Conservation (phyloP, 1,140 invertebrate genomes). For the Pogonomyrmex barbatus region DNA sequence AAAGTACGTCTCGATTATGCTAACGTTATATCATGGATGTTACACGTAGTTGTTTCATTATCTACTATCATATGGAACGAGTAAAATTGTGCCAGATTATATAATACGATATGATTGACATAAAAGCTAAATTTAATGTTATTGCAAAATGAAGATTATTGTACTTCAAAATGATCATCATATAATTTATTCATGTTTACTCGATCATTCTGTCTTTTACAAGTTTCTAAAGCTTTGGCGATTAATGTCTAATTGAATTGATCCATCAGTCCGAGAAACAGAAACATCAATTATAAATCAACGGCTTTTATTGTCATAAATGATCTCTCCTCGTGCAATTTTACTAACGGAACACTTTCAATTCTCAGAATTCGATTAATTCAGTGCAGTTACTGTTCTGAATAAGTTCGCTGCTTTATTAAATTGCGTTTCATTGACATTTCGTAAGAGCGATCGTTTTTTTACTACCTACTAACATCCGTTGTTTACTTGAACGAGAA, state of each 20-base stretch:
- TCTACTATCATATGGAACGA: background rate
- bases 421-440: background rate
- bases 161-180: background rate
- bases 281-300: background rate
- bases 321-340: background rate
- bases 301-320: background rate
- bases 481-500: background rate
- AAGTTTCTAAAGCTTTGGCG: background rate
- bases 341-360: background rate
- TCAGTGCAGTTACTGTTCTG: background rate
- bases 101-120: background rate
- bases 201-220: background rate
- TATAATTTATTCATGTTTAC: background rate
- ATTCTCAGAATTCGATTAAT: slow-evolving; percentile 21
- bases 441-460: background rate
- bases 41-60: background rate
- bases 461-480: background rate
- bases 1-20: background rate
- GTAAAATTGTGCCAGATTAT: background rate
- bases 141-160: background rate
- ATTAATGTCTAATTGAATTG: background rate
- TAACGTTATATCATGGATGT: background rate
- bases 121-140: background rate
- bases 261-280: background rate
- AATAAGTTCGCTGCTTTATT: background rate